These are phyloP conservation scores for Phalacrocorax brasilianus DNA, from an alignment of 2,113 vertebrate species.

Conservation along the genomic window DNA sequence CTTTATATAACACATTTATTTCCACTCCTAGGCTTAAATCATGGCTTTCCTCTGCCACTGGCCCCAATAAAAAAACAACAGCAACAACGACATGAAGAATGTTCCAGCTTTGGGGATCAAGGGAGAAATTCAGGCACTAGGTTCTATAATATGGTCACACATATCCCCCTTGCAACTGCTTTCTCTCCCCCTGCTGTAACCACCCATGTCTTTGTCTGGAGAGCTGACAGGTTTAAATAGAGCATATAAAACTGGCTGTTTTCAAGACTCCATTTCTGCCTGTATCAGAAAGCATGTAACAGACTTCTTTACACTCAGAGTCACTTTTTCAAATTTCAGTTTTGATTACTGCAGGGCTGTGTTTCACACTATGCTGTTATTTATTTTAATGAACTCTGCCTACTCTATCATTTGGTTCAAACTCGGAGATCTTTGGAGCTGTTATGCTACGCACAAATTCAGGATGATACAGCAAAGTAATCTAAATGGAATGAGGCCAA, in stretches of 20 bases:
- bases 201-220: not conserved
- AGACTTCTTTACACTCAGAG: not conserved
- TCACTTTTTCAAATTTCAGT: slow-evolving; percentile 28
- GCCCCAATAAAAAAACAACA: not conserved
- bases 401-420: slow-evolving; percentile 29
- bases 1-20: not conserved
- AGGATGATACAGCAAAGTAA: slow-evolving; percentile 43
- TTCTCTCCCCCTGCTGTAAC: not conserved
- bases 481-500: slow-evolving; percentile 51
- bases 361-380: slow-evolving; percentile 12
- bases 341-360: slow-evolving; percentile 39
- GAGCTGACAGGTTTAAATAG: slow-evolving; percentile 11
- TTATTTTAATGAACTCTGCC: slow-evolving; percentile 55
- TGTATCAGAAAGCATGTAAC: not conserved
- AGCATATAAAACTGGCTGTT: not conserved
- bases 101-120: not conserved
- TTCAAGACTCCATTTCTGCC: not conserved
- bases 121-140: not conserved
- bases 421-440: slow-evolving; percentile 2
- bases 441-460: not conserved
- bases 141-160: not conserved
- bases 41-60: not conserved
- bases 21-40: not conserved
- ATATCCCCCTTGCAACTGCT: not conserved
- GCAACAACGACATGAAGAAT: not conserved